Evolutionary conservation across 1,140 invertebrate species (phyloP).

Genomic region (Drosophila ohnishii): DNA sequence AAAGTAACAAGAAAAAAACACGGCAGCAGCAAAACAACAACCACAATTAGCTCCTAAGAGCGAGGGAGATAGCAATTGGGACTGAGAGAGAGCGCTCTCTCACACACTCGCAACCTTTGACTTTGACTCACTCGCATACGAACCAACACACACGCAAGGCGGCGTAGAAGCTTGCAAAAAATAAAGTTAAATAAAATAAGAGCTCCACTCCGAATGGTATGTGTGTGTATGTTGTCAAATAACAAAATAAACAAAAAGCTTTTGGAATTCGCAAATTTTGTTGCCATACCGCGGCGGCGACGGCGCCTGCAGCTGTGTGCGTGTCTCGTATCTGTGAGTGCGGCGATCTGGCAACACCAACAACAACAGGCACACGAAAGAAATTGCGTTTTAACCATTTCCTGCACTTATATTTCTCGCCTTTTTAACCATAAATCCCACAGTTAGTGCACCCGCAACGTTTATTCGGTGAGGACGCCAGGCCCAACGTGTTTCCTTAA

Average conservation of each 20-base stretch:
- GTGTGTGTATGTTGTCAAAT: conserved; percentile 58
- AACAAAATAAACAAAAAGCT: conserved; percentile 58
- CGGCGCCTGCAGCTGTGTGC: conserved; percentile 9
- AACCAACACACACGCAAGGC: conserved; percentile 14
- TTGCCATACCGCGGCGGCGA: conserved; percentile 25
- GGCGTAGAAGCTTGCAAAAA: conserved; percentile 59
- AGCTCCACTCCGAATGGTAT: conserved; percentile 20
- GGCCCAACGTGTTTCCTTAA: conserved; percentile 32
- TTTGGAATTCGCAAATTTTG: conserved; percentile 65
- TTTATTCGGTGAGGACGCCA: conserved; percentile 20
- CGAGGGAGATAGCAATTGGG: conserved; percentile 33
- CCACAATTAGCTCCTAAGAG: conserved; percentile 49
- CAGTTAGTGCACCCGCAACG: conserved; percentile 8
- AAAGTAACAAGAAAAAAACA: conserved; percentile 26
- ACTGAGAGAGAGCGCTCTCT: conserved; percentile 27
- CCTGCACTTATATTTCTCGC: conserved; percentile 32
- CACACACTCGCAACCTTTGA: conserved; percentile 49
- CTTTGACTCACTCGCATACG: conserved; percentile 54
- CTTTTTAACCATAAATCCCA: conserved; percentile 5
- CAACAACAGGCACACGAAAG: conserved; percentile 70
- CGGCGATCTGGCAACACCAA: conserved; percentile 73
- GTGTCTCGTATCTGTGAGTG: conserved; percentile 31
- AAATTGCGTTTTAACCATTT: conserved; percentile 73
- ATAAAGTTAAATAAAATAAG: conserved; percentile 39
- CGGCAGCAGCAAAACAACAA: conserved; percentile 12